Evolutionary conservation across 2,888 invertebrate genomes (phyloP).

Genomic region (Heterodera filipjevi): DNA sequence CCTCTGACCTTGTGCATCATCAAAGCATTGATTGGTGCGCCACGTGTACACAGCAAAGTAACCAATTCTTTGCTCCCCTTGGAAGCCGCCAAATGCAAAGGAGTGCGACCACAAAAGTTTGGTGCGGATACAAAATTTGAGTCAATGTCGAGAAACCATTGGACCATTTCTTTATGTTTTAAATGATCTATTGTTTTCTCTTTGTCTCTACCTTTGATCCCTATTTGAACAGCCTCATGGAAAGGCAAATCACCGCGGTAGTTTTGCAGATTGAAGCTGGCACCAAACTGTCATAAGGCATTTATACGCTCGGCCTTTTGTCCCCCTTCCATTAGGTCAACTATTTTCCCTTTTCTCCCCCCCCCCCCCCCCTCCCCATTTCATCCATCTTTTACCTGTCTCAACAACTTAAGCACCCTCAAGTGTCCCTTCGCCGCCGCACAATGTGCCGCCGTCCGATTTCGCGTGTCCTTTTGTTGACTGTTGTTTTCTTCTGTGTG

Average conservation of each 20-base stretch:
- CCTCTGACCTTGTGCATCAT: constrained; percentile 50
- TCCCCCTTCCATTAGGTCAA: not conserved
- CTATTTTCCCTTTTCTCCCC: not conserved
- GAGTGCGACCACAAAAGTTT: constrained; percentile 77
- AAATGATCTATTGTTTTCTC: not conserved
- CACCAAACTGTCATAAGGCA: constrained; percentile 72
- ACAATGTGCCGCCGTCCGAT: constrained; percentile 60
- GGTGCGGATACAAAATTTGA: constrained; percentile 33
- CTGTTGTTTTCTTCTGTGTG: constrained; percentile 43
- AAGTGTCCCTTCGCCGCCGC: constrained; percentile 74
- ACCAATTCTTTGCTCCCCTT: constrained; percentile 92
- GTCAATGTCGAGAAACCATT: constrained; percentile 83
- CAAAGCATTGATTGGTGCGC: constrained; percentile 53
- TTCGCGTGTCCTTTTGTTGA: constrained; percentile 51
- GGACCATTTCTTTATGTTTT: constrained; percentile 74
- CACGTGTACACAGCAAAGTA: constrained; percentile 71
- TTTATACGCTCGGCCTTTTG: not conserved
- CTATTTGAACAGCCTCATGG: constrained; percentile 92
- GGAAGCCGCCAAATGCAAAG: constrained; percentile 79
- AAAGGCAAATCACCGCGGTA: constrained; percentile 90
- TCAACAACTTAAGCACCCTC: constrained; percentile 80
- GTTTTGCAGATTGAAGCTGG: constrained; percentile 88
- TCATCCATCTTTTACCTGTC: constrained; percentile 52
- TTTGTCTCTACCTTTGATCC: constrained; percentile 72
- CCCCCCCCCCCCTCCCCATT: not conserved